These are phyloP conservation scores for Muschampia plurimacula DNA, from an alignment of 2,888 invertebrate species.

Conservation along the genomic window DNA sequence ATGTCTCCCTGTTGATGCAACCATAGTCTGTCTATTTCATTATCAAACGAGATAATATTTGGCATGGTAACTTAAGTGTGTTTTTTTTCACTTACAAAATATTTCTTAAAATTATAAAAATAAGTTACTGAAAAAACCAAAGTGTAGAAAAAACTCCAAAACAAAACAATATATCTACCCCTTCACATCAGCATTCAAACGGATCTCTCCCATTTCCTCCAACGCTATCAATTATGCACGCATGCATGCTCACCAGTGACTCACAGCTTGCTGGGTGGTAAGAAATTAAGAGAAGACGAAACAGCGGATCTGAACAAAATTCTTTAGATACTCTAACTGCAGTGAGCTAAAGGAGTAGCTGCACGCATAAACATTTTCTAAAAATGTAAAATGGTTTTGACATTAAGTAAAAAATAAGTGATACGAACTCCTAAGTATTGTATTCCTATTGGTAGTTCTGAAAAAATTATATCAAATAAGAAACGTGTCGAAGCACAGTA, in stretches of 20 bases:
- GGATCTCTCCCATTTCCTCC: slow-evolving; percentile 40
- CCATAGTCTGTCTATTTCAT: too few species aligned
- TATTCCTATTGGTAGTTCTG: not conserved
- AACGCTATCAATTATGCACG: slow-evolving; percentile 46
- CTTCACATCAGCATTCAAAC: slow-evolving; percentile 34
- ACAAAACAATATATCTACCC: not conserved
- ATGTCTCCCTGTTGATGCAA: too few species aligned
- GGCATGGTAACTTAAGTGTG: too few species aligned
- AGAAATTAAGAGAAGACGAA: slow-evolving; percentile 7
- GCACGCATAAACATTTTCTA: not conserved
- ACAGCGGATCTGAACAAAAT: not conserved
- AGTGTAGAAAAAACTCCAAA: too few species aligned
- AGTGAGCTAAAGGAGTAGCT: not conserved
- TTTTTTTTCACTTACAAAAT: too few species aligned
- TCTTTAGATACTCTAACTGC: too few species aligned
- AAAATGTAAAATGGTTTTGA: not conserved
- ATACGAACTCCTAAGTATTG: not conserved
- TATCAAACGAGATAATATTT: too few species aligned
- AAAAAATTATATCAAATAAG: not conserved
- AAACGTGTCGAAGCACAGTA: slow-evolving; percentile 58
- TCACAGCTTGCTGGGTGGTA: slow-evolving; percentile 37
- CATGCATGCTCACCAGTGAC: slow-evolving; percentile 43
- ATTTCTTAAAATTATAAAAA: too few species aligned
- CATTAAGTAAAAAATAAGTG: not conserved
- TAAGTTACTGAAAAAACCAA: too few species aligned